phyloP scores from a whole-genome alignment of 1,140 invertebrate species.

The Sinonovacula constricta region DNA sequence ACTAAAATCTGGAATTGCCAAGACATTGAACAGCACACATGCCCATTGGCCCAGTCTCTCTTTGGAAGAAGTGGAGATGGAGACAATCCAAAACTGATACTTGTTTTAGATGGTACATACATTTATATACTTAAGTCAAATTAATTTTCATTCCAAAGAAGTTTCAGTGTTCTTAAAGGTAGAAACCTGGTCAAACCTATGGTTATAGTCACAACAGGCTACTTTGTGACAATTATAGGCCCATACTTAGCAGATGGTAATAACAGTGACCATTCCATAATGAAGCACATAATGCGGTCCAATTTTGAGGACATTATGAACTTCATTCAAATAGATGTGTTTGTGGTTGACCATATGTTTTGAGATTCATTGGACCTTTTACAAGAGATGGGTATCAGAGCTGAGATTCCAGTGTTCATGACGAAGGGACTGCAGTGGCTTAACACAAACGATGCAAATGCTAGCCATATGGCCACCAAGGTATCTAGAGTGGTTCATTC shows the following conservation, averaged over 20 bases:
- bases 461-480: conserved; percentile 27
- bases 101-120: no score
- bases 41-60: no score
- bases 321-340: no score
- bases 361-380: conserved; percentile 22
- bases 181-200: conserved; percentile 45
- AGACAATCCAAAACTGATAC: no score
- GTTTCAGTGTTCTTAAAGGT: conserved; percentile 22
- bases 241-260: conserved; percentile 26
- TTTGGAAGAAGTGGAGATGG: no score
- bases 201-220: conserved; percentile 26
- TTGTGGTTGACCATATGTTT: conserved; percentile 28
- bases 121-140: conserved; percentile 50
- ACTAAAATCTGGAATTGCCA: no score
- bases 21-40: conserved; percentile 49
- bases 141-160: conserved; percentile 21
- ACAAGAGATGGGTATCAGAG: conserved; percentile 33
- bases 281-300: conserved; percentile 28
- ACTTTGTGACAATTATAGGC: conserved; percentile 39
- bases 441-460: conserved; percentile 34
- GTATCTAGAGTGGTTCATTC: no score
- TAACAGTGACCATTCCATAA: no score
- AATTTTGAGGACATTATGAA: conserved; percentile 23
- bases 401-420: conserved; percentile 14
- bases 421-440: conserved; percentile 14